These are phyloP conservation scores for Athripsodes cinereus DNA, from an alignment of 2,888 invertebrate genomes.

Conservation along the genomic window DNA sequence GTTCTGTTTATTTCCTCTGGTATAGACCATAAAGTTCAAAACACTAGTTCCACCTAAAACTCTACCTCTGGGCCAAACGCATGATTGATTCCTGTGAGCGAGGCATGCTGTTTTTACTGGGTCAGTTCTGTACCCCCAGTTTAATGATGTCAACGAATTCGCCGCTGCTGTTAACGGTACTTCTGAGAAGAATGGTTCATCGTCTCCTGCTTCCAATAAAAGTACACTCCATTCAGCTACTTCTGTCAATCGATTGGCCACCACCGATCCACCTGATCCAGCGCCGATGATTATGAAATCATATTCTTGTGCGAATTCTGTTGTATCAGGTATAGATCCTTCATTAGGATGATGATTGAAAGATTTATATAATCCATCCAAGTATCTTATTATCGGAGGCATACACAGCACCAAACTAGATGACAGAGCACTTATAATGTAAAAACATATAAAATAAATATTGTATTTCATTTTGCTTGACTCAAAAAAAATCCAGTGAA, in stretches of 20 bases:
- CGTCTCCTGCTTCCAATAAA: constrained; percentile 70
- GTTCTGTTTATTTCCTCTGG: constrained; percentile 70
- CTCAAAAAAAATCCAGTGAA: no score
- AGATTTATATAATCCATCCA: background rate
- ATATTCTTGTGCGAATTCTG: constrained; percentile 38
- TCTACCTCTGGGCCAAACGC: constrained; percentile 64
- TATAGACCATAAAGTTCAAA: constrained; percentile 73
- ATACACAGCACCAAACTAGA: no score
- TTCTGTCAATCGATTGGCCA: constrained; percentile 75
- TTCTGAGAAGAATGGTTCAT: constrained; percentile 71
- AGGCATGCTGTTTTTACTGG: constrained; percentile 47
- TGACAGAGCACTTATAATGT: no score
- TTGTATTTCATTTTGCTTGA: no score
- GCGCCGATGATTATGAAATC: constrained; percentile 47
- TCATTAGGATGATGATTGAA: constrained; percentile 33
- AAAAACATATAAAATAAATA: no score
- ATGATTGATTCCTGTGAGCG: constrained; percentile 46
- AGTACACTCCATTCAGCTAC: constrained; percentile 60
- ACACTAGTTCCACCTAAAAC: constrained; percentile 66
- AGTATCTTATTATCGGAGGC: background rate
- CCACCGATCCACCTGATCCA: constrained; percentile 62
- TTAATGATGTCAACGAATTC: constrained; percentile 51
- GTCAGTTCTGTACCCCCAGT: constrained; percentile 71
- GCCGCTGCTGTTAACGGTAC: constrained; percentile 66
- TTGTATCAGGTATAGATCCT: constrained; percentile 43